Conservation (phyloP, 1,140 invertebrate genomes). For the Helicoverpa zea region DNA sequence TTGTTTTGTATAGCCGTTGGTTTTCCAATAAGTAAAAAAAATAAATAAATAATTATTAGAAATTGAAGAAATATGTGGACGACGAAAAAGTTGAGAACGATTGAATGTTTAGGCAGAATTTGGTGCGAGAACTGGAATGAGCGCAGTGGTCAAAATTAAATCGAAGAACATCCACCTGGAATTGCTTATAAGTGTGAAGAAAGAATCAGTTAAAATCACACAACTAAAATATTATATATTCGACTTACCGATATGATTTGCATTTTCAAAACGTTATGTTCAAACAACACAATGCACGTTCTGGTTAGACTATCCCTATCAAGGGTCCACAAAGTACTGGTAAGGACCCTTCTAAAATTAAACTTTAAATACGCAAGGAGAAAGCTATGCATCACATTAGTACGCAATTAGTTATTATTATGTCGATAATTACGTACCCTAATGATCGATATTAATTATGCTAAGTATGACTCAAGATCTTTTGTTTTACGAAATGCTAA, state of each 20-base stretch:
- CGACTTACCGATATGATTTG: conserved; percentile 16
- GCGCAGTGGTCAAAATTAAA: too few species aligned
- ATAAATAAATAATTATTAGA: too few species aligned
- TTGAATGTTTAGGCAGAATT: too few species aligned
- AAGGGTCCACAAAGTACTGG: conserved; percentile 18
- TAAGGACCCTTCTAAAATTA: conserved; percentile 1
- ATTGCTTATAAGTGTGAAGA: background rate
- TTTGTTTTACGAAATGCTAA: background rate
- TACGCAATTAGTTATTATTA: background rate
- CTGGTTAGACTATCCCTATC: background rate
- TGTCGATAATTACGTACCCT: background rate
- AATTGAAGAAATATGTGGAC: too few species aligned
- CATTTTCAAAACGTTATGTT: background rate
- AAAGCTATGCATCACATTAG: conserved; percentile 1
- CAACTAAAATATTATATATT: background rate
- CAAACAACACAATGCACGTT: conserved; percentile 4
- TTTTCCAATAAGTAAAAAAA: too few species aligned
- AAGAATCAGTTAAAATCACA: background rate
- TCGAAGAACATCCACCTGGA: background rate
- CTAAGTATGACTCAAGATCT: background rate
- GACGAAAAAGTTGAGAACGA: too few species aligned
- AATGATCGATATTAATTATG: background rate
- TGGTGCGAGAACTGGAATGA: too few species aligned
- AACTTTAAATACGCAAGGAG: conserved; percentile 26
- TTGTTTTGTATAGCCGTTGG: too few species aligned